These are phyloP conservation scores for Cathartes aura DNA, from an alignment of 2,113 vertebrate species.

Conservation along the genomic window DNA sequence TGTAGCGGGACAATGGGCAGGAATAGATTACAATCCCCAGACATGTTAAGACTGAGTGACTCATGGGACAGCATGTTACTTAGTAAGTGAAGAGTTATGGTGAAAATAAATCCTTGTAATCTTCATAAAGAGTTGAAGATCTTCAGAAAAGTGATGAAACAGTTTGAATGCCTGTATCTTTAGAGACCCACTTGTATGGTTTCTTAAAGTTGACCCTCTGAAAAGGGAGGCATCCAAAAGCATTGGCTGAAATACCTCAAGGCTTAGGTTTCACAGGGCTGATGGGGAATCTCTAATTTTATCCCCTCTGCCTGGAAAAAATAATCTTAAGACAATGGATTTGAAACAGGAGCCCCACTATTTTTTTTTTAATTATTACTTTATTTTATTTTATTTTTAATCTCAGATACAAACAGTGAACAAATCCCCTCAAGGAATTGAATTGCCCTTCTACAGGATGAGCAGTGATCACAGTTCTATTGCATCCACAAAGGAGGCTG, in stretches of 20 bases:
- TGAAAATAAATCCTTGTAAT: not conserved
- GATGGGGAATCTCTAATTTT: not conserved
- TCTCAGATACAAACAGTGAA: not conserved
- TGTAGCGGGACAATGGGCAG: not conserved
- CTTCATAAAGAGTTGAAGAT: not conserved
- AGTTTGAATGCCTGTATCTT: not conserved
- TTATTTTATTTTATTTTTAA: not conserved
- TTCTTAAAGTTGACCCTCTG: not conserved
- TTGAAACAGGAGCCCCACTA: not conserved
- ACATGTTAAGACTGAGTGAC: accelerated
- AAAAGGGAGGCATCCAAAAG: not conserved
- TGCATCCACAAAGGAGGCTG: not conserved
- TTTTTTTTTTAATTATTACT: no score
- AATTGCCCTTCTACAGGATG: not conserved
- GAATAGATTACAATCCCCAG: not conserved
- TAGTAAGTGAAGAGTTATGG: not conserved
- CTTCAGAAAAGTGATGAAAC: not conserved
- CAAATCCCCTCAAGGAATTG: not conserved
- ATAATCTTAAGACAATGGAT: not conserved
- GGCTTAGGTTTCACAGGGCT: not conserved
- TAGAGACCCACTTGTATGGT: not conserved
- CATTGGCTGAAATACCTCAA: not conserved
- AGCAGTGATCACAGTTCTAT: not conserved
- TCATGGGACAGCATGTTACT: not conserved
- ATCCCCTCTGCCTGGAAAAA: not conserved